Evolutionary conservation across 30 jellyfish, hydroid and myxozoan species (phyloP), one percentile per base, ranked within the genome.

Genomic region (Cassiopea xamachana): DNA sequence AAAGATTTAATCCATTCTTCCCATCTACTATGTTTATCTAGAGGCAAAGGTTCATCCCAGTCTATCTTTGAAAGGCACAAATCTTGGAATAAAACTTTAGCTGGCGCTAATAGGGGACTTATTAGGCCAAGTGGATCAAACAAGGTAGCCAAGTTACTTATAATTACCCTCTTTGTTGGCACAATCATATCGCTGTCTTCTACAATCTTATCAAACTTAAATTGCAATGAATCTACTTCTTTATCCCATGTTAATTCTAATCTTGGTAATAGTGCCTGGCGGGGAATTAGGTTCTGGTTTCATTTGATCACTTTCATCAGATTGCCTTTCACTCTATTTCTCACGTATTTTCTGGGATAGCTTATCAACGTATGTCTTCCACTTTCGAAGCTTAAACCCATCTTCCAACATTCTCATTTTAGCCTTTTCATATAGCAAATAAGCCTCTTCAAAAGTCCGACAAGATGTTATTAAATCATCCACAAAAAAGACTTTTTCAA

Each of bases 91-190:
- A 84, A 62, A 19, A 84, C 86, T 51, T 71, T 84, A 18, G 87
- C 84, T 84, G 70, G 15, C 17, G 55, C 46, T 14, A 44, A 8
- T 16, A 84, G 9, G 4, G 85, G 92, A 71, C 86, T 69, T 48
- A 82, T 82, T 51, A 84, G 2, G 51, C 85, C 92, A 16, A n/a
- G 82, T 71, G 92, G 92, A 60, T 84, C 92, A 84, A 69, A 84
- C 12, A 84, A 51, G 48, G 67, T 69, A n/a, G 92, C 75, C 50
- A 84, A 49, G 77, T 39, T 62, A 47, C 92, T 84, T 27, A 82
- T n/a, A 10, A 82, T 69, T n/a, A 15, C 87, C 55, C 87, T 62
- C 83, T 64, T 79, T 12, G 87, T 79, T 14, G 87, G 70, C 17
- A 64, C 50, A 58, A 46, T 79, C 17, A 14, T 67, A 49, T 79